Evolutionary conservation across 2,113 vertebrate species (phyloP).

Genomic region (Cyanoramphus novaezelandiae): DNA sequence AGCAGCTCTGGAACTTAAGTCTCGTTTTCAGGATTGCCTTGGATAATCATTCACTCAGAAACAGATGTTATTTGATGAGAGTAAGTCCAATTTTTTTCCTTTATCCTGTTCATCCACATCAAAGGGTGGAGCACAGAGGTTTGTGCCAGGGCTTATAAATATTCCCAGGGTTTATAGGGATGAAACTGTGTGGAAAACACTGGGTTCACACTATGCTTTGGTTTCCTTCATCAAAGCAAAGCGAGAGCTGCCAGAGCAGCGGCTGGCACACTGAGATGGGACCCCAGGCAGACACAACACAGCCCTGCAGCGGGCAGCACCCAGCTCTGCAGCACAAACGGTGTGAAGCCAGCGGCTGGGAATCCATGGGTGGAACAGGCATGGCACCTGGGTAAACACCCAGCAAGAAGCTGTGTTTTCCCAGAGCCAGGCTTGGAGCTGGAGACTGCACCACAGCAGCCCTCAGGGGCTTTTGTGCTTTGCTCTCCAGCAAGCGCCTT

Average conservation of each 20-base stretch:
- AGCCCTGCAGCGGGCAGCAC: not conserved
- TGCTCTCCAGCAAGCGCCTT: not conserved
- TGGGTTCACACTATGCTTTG: not conserved
- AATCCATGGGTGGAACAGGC: conserved; percentile 2
- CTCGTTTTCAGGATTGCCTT: not conserved
- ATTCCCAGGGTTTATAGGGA: not conserved
- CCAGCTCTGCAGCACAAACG: not conserved
- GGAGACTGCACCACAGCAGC: not conserved
- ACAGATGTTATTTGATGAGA: not conserved
- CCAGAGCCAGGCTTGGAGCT: not conserved
- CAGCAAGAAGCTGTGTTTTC: not conserved
- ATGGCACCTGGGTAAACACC: conserved; percentile 16
- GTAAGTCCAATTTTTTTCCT: not conserved
- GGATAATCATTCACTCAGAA: not conserved
- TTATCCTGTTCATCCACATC: not conserved
- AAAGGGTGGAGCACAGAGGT: not conserved
- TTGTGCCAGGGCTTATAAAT: not conserved
- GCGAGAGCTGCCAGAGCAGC: not conserved
- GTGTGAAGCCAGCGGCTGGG: not conserved
- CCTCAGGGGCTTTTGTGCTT: not conserved
- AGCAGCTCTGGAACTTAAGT: not conserved
- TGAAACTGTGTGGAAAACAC: not conserved
- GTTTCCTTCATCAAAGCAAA: not conserved
- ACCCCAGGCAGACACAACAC: not conserved
- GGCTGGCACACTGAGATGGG: not conserved